Evolutionary conservation across 2,113 vertebrate species (phyloP), one percentile per base, ranked within the genome.

Genomic region (Xyliphius kryptos): DNA sequence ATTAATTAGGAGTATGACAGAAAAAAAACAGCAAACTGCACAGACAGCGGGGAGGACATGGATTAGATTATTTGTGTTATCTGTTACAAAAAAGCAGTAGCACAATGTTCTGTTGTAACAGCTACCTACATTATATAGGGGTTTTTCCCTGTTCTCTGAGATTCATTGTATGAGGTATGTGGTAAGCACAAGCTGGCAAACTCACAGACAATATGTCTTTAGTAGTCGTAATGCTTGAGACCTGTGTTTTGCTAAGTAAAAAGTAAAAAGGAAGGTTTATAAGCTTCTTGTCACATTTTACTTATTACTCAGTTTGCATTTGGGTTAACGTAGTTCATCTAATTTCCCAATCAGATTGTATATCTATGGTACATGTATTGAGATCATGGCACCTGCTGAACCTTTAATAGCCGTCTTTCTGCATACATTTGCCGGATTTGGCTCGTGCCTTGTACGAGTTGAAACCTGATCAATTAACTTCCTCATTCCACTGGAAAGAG

Each of bases 111-210:
- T 32, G 26, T 32, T 32, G 26, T 32, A 32, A 32, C 26, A 32
- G 26, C 26, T 32, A 20, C 40, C 4, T 56, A 47, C 41, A 52
- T 51, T 49, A 67, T 50, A 47, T 52, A 41, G 80, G 85, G 80
- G 75, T 73, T 83, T 83, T 67, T 64, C 70, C 80, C 80, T 63
- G 57, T 38, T 54, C 67, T 68, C 67, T 79, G 76, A 81, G 76
- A 78, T 77, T 65, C 37, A 70, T 69, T 72, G 77, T 75, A 79
- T 15, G 61, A 55, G 56, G 26, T 32, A 32, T 32, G 26, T 32
- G 26, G 56, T 72, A 79, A 73, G 20, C 62, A 63, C 50, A 67
- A 63, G 47, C 56, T 69, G 67, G 60, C 53, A 59, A 68, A 64
- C 26, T 5, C 26, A 32, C 60, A 49, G 43, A 48, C 71, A 68